These are phyloP conservation scores for Molorchus minor DNA, from an alignment of 2,888 invertebrate genomes.

Conservation along the genomic window DNA sequence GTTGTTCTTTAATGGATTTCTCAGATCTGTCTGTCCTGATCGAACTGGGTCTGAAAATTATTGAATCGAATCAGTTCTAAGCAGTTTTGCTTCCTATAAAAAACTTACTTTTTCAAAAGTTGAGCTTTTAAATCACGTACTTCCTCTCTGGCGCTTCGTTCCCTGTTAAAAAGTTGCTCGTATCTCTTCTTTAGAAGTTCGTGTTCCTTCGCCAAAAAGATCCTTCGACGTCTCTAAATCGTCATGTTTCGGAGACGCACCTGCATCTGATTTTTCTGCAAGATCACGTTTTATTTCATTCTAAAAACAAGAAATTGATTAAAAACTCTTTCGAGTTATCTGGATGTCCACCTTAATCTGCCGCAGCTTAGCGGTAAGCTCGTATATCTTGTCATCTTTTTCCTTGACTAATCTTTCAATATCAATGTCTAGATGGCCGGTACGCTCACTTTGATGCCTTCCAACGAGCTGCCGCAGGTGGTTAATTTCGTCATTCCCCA, in stretches of 20 bases:
- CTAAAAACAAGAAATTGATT: background rate
- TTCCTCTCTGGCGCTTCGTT: constrained; percentile 65
- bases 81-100: background rate
- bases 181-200: constrained; percentile 63
- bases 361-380: constrained; percentile 59
- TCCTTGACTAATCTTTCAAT: constrained; percentile 58
- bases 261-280: constrained; percentile 40
- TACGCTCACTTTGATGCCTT: constrained; percentile 59
- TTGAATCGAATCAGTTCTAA: background rate
- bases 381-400: constrained; percentile 63
- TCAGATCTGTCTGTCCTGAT: constrained; percentile 56
- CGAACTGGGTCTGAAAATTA: constrained; percentile 52
- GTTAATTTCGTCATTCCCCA: constrained; percentile 54
- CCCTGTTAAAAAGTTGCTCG: constrained; percentile 64
- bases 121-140: constrained; percentile 61
- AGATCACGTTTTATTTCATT: background rate
- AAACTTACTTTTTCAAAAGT: constrained; percentile 54
- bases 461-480: constrained; percentile 60
- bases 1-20: constrained; percentile 59
- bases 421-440: constrained; percentile 58
- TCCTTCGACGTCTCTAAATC: constrained; percentile 54
- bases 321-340: background rate
- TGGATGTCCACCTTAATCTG: constrained; percentile 56
- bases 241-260: constrained; percentile 43
- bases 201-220: constrained; percentile 56